A percentile compares a stretch with the other conserved stretches of the same genome.
Evolutionary conservation across 2,888 invertebrate genomes (phyloP).

Genomic region (Sepioteuthis lessoniana): DNA sequence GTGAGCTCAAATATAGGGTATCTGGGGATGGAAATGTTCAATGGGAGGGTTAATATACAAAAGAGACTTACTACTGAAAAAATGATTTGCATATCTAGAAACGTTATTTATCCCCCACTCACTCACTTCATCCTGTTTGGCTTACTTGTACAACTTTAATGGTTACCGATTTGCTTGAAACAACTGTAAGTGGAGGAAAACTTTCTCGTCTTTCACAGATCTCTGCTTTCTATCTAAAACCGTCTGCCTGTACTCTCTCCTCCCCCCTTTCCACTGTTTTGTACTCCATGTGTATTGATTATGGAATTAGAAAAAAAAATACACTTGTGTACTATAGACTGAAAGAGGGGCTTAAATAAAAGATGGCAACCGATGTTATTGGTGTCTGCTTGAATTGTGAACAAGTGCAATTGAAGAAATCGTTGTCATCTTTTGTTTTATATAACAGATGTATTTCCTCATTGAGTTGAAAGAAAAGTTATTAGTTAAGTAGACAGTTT

Average conservation of each 20-base stretch:
- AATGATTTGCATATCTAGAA: too few species aligned
- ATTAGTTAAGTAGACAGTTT: constrained; percentile 17
- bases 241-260: too few species aligned
- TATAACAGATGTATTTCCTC: neutral
- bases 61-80: too few species aligned
- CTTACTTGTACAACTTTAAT: neutral
- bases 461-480: neutral
- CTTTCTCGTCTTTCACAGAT: neutral
- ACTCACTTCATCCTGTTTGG: neutral
- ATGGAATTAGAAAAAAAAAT: neutral
- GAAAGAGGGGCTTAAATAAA: neutral
- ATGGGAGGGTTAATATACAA: too few species aligned
- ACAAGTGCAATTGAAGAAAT: neutral
- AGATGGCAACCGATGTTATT: neutral
- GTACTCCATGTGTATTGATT: neutral
- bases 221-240: neutral
- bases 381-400: neutral
- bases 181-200: neutral
- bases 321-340: neutral
- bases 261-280: neutral
- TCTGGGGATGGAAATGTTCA: too few species aligned
- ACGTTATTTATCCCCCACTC: neutral
- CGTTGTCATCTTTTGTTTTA: neutral
- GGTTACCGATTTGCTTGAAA: neutral
- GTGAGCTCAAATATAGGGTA: too few species aligned